These are phyloP conservation scores for Puma concolor DNA, from an alignment of 2,113 vertebrate species.

Conservation along the genomic window DNA sequence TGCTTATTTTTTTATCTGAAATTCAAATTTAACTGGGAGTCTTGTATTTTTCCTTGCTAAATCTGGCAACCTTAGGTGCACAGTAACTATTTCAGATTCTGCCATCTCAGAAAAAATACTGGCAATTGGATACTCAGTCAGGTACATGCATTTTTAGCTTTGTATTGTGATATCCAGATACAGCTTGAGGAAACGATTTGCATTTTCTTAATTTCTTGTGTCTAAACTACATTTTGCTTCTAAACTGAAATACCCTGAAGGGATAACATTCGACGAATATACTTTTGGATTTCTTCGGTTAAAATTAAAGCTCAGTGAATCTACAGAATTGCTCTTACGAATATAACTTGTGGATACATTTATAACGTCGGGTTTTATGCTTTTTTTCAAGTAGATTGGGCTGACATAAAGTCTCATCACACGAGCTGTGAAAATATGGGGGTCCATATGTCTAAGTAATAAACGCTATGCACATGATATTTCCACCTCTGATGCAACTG, in stretches of 20 bases:
- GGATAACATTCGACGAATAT: not conserved
- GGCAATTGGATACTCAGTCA: not conserved
- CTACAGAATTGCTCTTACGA: not conserved
- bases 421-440: not conserved
- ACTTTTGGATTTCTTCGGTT: not conserved
- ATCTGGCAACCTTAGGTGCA: not conserved
- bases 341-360: not conserved
- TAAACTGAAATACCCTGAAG: not conserved
- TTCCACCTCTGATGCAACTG: not conserved
- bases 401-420: not conserved
- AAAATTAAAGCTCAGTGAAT: not conserved
- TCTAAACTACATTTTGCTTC: not conserved
- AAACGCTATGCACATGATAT: not conserved
- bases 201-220: not conserved
- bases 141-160: not conserved
- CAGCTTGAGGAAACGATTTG: not conserved
- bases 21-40: not conserved
- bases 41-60: not conserved
- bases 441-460: not conserved
- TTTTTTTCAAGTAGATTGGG: not conserved
- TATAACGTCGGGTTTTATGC: not conserved
- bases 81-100: not conserved
- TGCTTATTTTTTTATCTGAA: not conserved
- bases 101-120: not conserved
- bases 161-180: not conserved